Percentiles rank a stretch among this genome's conserved stretches.
Conservation (phyloP, 2,888 invertebrate species). For the Camponotus fellah region DNA sequence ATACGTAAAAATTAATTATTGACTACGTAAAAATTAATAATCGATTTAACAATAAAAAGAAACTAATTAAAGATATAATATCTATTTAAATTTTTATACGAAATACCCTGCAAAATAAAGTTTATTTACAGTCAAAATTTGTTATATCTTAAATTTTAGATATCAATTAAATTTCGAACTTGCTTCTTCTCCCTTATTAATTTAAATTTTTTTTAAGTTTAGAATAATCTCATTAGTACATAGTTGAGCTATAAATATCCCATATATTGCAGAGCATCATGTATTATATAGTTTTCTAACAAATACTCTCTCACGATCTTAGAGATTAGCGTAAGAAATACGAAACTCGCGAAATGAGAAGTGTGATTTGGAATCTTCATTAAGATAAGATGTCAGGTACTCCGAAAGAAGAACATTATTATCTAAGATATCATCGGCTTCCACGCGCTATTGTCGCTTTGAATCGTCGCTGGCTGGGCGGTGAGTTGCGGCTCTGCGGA, state of each 20-base stretch:
- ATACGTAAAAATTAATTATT: conserved; percentile 25
- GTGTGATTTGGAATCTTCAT: conserved; percentile 54
- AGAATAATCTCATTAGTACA: background rate
- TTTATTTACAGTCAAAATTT: background rate
- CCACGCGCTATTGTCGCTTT: conserved; percentile 79
- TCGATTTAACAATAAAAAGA: background rate
- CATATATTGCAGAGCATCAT: background rate
- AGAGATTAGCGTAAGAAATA: conserved; percentile 18
- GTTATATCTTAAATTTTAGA: background rate
- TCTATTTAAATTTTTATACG: conserved; percentile 7
- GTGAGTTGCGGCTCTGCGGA: conserved; percentile 73
- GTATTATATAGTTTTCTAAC: conserved; percentile 1
- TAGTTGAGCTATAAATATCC: background rate
- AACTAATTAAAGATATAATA: conserved; percentile 6
- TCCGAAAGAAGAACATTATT: conserved; percentile 57
- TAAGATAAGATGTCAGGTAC: conserved; percentile 77
- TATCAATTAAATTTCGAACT: background rate
- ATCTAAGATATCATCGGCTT: conserved; percentile 83
- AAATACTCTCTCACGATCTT: conserved; percentile 39
- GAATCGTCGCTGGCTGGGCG: conserved; percentile 56
- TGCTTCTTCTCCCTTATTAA: background rate
- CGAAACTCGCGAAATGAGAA: background rate
- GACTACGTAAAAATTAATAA: too few relatives aligned
- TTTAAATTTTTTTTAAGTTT: background rate
- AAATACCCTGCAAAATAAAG: background rate